Evolutionary conservation across 2,113 vertebrate species (phyloP).

Genomic region (Chaenocephalus aceratus): DNA sequence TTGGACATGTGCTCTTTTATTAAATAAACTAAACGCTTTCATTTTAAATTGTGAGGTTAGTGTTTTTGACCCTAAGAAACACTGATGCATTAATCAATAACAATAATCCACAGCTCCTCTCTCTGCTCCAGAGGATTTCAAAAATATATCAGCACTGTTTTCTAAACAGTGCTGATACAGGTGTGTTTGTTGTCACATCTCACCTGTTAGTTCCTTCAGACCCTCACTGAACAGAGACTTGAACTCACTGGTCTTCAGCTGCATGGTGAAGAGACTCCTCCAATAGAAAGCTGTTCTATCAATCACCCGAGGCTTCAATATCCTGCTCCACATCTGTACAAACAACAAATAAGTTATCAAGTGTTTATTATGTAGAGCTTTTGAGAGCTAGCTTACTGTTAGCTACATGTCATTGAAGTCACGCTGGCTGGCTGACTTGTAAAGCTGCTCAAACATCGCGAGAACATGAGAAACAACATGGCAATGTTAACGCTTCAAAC

Average conservation of each 20-base stretch:
- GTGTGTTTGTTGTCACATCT: slow-evolving; percentile 14
- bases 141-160: too few species aligned
- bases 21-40: too few species aligned
- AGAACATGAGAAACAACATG: rapidly evolving
- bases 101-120: too few species aligned
- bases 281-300: slow-evolving; percentile 44
- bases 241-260: slow-evolving; percentile 90
- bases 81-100: too few species aligned
- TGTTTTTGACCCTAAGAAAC: too few species aligned
- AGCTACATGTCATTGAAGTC: background rate
- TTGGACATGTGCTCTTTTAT: too few species aligned
- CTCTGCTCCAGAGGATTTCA: too few species aligned
- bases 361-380: background rate
- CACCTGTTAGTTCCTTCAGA: slow-evolving; percentile 90
- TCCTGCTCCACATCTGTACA: slow-evolving; percentile 80
- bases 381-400: background rate
- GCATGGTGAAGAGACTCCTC: slow-evolving; percentile 86
- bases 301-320: slow-evolving; percentile 53
- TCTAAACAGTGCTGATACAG: too few species aligned
- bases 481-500: background rate
- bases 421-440: background rate
- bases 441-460: background rate
- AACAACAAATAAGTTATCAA: background rate
- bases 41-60: too few species aligned
- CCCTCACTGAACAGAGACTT: slow-evolving; percentile 92